These are phyloP conservation scores for Lepidocyrtinus sp. DNA, from an alignment of 2,888 invertebrate species.

Conservation along the genomic window DNA sequence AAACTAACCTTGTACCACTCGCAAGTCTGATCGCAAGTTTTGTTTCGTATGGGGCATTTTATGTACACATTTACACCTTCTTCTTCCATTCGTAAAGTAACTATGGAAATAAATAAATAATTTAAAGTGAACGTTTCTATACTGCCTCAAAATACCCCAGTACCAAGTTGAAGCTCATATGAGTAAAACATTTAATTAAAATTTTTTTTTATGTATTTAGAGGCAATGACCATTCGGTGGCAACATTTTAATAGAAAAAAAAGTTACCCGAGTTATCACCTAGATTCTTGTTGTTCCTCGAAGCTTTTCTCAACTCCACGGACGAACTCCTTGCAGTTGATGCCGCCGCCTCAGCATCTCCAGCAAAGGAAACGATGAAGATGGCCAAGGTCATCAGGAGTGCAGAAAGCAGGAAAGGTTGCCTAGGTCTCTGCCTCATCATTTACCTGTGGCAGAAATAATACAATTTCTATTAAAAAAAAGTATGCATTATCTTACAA, in stretches of 20 bases:
- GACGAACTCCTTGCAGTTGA: not conserved
- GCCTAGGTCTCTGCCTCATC: conserved; percentile 50
- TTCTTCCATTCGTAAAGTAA: too few relatives aligned
- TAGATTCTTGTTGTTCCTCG: conserved; percentile 25
- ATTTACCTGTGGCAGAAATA: conserved; percentile 45
- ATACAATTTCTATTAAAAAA: too few relatives aligned
- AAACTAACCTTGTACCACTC: conserved; percentile 68
- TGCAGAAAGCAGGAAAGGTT: conserved; percentile 29
- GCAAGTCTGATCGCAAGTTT: conserved; percentile 44
- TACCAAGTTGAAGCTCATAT: too few relatives aligned
- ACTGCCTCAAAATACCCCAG: too few relatives aligned
- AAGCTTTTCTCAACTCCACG: not conserved
- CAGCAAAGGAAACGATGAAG: not conserved
- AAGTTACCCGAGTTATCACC: not conserved
- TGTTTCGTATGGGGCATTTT: conserved; percentile 55
- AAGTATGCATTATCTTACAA: too few relatives aligned
- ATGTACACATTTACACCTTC: conserved; percentile 64
- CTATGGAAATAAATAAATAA: too few relatives aligned
- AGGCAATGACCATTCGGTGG: too few relatives aligned
- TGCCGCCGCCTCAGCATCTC: conserved; percentile 28
- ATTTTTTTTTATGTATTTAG: too few relatives aligned
- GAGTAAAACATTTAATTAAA: too few relatives aligned
- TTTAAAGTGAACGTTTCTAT: too few relatives aligned
- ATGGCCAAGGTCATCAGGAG: conserved; percentile 28
- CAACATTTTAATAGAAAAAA: too few relatives aligned